Base-by-base conservation (phyloP, 2,113 vertebrate genomes). In the Neogale vison region DNA sequence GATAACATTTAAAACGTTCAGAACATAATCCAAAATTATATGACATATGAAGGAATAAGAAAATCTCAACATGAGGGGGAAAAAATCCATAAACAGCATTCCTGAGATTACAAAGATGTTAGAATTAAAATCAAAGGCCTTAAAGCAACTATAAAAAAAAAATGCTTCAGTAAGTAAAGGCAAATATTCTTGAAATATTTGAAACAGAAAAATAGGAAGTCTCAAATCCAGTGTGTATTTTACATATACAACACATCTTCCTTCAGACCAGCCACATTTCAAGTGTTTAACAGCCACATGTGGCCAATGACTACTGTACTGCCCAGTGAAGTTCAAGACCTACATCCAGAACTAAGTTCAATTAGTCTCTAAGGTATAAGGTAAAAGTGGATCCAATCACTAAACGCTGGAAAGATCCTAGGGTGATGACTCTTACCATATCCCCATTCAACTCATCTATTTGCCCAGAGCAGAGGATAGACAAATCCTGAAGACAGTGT, bases 131-230 rank as follows among this genome's bases (percentile, higher is more conserved):
- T 31, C 45, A 86, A 61, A 72, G n/a, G 45, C 42, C 21, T 85
- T 90, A 74, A 84, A 34, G 55, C 45, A 86, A 93, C 36, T 63
- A 36, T 79, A 42, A 42, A 42, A 42, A 42, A 42, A 95, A 7
- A 87, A 90, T 61, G 45, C 12, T 88, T 83, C 45, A 88, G 34
- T 71, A 93, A 86, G 20, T 69, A 86, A 81, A 96, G 36, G 76
- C 69, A 96, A 91, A 84, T 24, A 83, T 93, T 90, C 63, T 39
- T 93, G 36, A 52, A 52, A 52, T 52, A 42, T 42, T 42, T 42
- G 42, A 4, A 95, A 55, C 4, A 59, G 57, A 88, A 86, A 76
- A 77, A 91, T 21, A 45, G 11, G 94, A 85, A 94, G 5, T 76
- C 76, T 94, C 76, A 87, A 94, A 87, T 69, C 31, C 31, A 14